Conservation (phyloP, 2,113 vertebrate species). For the Myiozetetes cayanensis region DNA sequence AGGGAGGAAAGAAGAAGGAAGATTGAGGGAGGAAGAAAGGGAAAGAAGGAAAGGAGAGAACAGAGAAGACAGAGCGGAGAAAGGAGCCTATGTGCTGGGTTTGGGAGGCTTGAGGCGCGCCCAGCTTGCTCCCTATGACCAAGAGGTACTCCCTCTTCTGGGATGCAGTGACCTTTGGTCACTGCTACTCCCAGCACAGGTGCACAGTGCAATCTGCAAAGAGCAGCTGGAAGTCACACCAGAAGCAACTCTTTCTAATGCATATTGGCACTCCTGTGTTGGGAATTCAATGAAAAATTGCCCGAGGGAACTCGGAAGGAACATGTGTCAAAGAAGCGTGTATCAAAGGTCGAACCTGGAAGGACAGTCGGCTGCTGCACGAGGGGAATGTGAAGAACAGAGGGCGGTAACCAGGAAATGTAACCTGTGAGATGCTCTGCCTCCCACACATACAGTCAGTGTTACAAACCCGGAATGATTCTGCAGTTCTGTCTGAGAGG, state of each 20-base stretch:
- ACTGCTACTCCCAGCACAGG: background rate
- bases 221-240: background rate
- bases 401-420: background rate
- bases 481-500: background rate
- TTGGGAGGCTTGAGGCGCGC: background rate
- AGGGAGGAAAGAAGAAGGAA: background rate
- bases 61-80: background rate
- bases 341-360: background rate
- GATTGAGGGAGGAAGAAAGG: background rate
- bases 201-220: accelerated
- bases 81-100: background rate
- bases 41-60: background rate
- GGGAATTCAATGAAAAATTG: background rate
- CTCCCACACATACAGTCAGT: background rate
- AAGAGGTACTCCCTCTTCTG: background rate
- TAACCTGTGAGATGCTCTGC: background rate
- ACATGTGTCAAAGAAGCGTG: background rate
- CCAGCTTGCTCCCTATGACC: background rate
- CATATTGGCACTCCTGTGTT: background rate
- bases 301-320: background rate
- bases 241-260: background rate
- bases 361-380: background rate
- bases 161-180: background rate
- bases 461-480: background rate
- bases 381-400: background rate